A percentile compares a stretch with the other conserved stretches of the same genome.
These are phyloP conservation scores for Amphipoea oculea DNA, from an alignment of 2,888 invertebrate genomes.

Conservation along the genomic window DNA sequence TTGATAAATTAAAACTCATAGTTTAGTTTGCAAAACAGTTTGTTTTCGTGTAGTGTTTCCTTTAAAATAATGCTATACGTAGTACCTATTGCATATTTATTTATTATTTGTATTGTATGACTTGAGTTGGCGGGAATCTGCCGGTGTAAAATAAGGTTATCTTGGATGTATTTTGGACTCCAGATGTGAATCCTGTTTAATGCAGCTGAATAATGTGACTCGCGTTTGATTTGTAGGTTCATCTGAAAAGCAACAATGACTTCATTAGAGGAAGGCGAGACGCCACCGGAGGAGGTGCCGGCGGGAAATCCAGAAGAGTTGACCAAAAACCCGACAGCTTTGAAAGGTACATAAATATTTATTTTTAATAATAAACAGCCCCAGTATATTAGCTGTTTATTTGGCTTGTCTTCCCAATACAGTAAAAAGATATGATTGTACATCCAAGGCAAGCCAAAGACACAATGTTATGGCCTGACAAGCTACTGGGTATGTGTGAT, in stretches of 20 bases:
- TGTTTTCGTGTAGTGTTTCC: conserved; percentile 1
- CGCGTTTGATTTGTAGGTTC: conserved; percentile 36
- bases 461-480: not conserved
- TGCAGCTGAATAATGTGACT: not conserved
- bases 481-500: too few relatives aligned
- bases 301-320: conserved; percentile 91
- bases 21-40: not conserved
- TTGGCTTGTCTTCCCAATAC: conserved; percentile 4
- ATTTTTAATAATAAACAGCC: not conserved
- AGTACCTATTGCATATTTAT: conserved; percentile 19
- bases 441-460: not conserved
- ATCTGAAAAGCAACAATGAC: conserved; percentile 75
- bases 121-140: conserved; percentile 78
- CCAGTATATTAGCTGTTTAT: not conserved
- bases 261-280: conserved; percentile 84
- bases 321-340: conserved; percentile 91
- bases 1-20: not conserved
- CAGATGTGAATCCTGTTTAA: not conserved
- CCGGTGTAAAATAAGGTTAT: conserved; percentile 67
- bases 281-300: conserved; percentile 80
- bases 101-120: conserved; percentile 12
- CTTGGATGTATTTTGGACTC: conserved; percentile 17
- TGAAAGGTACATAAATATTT: conserved; percentile 88
- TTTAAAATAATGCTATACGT: not conserved
- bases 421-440: conserved; percentile 10